These are phyloP conservation scores for Mythimna pallens DNA, from an alignment of 2,888 invertebrate genomes.

Conservation along the genomic window DNA sequence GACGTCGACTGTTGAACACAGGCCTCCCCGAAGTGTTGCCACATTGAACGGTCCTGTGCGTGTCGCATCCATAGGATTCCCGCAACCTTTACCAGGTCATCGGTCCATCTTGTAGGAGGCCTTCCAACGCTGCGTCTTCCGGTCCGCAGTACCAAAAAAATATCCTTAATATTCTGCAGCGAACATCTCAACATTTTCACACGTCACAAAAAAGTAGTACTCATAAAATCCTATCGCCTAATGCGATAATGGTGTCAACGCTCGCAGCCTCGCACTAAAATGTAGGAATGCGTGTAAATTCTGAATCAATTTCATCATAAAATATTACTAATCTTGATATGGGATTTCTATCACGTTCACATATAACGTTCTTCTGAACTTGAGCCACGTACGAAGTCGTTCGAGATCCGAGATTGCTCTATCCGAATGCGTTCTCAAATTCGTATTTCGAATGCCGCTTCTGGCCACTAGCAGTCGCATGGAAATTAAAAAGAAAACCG, in stretches of 20 bases:
- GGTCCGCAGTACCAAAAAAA: no score
- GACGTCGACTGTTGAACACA: no score
- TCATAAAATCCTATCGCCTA: conserved; percentile 38
- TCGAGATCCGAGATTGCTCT: conserved; percentile 85
- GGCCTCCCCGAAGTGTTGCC: no score
- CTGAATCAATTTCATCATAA: conserved; percentile 75
- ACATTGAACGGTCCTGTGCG: no score
- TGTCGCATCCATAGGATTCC: no score
- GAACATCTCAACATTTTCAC: neutral
- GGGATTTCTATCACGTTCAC: conserved; percentile 82
- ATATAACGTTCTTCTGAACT: conserved; percentile 75
- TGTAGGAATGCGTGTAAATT: conserved; percentile 69
- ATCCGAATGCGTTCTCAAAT: conserved; percentile 79
- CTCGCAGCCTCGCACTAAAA: conserved; percentile 58
- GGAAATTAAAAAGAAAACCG: conserved; percentile 57
- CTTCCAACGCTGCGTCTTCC: no score
- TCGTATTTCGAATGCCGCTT: conserved; percentile 71
- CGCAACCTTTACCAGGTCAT: no score
- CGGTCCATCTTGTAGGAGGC: no score
- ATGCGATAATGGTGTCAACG: conserved; percentile 62
- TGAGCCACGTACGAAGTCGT: conserved; percentile 71
- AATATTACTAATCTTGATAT: conserved; percentile 76
- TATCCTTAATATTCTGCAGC: neutral
- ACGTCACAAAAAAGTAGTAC: conserved; percentile 1
- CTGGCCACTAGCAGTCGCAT: conserved; percentile 67